phyloP scores from a whole-genome alignment of 2,113 vertebrate species.

The Oreochromis spilurus region DNA sequence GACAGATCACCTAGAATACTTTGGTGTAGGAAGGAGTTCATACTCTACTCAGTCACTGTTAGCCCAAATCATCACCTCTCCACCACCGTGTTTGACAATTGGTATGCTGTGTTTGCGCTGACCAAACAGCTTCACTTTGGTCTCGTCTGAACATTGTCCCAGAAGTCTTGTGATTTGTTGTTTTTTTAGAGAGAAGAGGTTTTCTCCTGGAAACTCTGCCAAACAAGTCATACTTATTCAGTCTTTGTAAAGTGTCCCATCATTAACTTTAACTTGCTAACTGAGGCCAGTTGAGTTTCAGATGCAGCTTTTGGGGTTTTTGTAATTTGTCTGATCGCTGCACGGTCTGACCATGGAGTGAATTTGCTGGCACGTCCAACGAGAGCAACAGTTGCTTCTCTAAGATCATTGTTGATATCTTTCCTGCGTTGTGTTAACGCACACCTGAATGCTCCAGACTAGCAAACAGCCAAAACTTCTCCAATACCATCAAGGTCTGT shows the following conservation, averaged over 20 bases:
- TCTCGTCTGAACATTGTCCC: not conserved
- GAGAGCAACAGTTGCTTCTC: not conserved
- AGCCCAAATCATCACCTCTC: not conserved
- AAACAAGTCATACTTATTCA: not conserved
- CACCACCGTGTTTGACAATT: not conserved
- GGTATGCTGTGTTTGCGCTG: not conserved
- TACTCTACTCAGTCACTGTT: not conserved
- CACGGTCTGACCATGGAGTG: no score
- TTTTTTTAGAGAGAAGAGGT: not conserved
- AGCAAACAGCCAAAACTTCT: not conserved
- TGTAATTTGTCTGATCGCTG: not conserved
- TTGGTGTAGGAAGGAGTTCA: not conserved
- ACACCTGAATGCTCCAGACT: not conserved
- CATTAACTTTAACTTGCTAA: not conserved
- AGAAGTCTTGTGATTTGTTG: not conserved
- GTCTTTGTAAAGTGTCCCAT: not conserved
- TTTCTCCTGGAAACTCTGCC: not conserved
- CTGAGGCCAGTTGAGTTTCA: not conserved
- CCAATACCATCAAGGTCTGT: not conserved
- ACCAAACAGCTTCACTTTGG: not conserved
- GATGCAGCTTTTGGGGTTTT: not conserved
- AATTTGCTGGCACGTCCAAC: not conserved
- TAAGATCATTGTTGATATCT: not conserved
- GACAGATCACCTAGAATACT: not conserved
- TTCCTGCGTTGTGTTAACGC: not conserved